Evolutionary conservation across 1,140 invertebrate genomes (phyloP), one percentile per base, ranked within the genome.

Genomic region (Drosophila neocordata): DNA sequence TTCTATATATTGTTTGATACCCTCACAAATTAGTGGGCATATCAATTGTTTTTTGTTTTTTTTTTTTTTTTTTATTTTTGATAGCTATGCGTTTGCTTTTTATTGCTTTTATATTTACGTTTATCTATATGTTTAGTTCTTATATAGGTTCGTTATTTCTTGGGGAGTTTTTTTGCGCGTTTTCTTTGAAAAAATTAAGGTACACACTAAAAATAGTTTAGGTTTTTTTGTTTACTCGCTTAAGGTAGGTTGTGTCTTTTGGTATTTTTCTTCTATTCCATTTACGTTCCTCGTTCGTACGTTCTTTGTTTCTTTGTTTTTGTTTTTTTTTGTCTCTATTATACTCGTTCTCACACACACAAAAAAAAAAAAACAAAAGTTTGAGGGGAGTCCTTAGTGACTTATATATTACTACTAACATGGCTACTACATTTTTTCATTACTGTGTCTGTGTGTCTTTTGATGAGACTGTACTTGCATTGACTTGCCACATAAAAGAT

Each of bases 171-270:
- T 48, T 71, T 51, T 53, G 56, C 57, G 73, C 65, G 27, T 52
- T 68, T 85, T 69, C 71, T 69, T 71, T 64, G 63, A 88, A 81
- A 83, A 77, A 90, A 90, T 77, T 79, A 83, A 90, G 87, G 87
- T 90, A 90, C 87, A 76, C 77, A 90, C 79, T 90, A 90, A 90
- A 89, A 90, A 90, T 90, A 90, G 87, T 90, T 87, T 88, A 82
- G 87, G 62, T 82, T 87, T 76, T 48, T 77, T 63, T 31, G 51
- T 63, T 63, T 63, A 34, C 67, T 87, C 79, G 68, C 73, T 84
- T 83, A 89, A 88, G 84, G 84, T 88, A 89, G 76, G 84, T 79
- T 89, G 63, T 88, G 83, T 87, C 41, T 76, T 64, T 58, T 80
- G 72, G 69, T 76, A 63, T 53, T 80, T 80, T 65, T 64, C 44